Evolutionary conservation across 2,797 vertebrate species (phyloP).

Genomic region (Sternotherus odoratus): DNA sequence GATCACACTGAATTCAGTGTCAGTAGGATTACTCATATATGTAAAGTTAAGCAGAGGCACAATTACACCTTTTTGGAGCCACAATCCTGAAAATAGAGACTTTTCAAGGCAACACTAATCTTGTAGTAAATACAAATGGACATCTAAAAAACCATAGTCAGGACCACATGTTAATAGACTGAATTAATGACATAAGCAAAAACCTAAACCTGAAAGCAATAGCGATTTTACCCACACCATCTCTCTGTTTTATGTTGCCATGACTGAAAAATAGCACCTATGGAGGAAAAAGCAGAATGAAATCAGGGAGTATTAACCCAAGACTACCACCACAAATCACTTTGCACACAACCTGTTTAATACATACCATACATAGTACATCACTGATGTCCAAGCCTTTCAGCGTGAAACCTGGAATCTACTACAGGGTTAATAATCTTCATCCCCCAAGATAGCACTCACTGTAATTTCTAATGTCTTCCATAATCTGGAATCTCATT

Average conservation of each 20-base stretch:
- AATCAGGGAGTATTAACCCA: neutral
- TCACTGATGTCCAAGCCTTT: neutral
- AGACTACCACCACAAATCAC: neutral
- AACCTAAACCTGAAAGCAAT: neutral
- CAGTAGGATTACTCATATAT: neutral
- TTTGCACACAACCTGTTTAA: neutral
- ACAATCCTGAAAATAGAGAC: neutral
- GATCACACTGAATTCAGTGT: neutral
- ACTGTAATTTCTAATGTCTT: neutral
- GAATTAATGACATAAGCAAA: neutral
- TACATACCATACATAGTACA: neutral
- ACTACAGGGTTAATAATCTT: neutral
- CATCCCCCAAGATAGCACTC: neutral
- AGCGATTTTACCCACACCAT: neutral
- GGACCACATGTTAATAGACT: neutral
- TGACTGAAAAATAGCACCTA: neutral
- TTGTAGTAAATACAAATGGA: neutral
- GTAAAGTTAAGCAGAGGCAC: neutral
- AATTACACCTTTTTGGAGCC: no score
- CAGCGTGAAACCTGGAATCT: accelerated
- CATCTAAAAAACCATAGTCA: neutral
- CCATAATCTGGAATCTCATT: neutral
- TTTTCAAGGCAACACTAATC: neutral
- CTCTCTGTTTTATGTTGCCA: neutral
- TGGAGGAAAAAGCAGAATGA: neutral